Base-by-base conservation (phyloP, 1,140 invertebrate genomes). In the Nasonia longicornis region DNA sequence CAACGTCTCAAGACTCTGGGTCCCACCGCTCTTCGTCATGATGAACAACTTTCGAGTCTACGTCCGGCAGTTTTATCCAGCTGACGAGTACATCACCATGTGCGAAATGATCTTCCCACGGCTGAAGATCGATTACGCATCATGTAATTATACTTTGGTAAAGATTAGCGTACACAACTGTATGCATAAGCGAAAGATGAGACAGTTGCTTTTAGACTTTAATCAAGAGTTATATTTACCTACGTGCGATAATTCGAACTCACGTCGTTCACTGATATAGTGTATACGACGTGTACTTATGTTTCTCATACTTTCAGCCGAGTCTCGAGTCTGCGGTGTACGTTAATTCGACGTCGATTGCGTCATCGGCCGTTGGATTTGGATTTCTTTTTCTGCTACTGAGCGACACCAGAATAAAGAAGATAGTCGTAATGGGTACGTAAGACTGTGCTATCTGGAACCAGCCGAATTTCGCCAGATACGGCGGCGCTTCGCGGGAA, bases 11-110 rank as follows among this genome's bases (percentile, higher is more conserved):
- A 88, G 90, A 80, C 83, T 91, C 11, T 91, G 90, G 90, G 87
- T 91, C 2, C 91, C 91, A 48, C 89, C 90, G n/a, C 84, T 91
- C 48, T 91, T 89, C 84, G 87, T 89, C 69, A 87, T 90, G 52
- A 76, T 91, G 6, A 90, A 88, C 66, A 91, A 91, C 67, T 91
- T 89, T 83, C 84, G 86, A 29, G 71, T 74, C 76, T 82, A 86
- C 3, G 84, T 83, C 29, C 86, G 86, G 82, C 83, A 72, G 4
- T 31, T 81, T 8, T 86, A 85, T 79, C 78, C 82, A 42, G 71
- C 82, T 42, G 85, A 84, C 35, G 83, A 85, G 70, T 83, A 83
- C 35, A 87, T 89, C 29, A 89, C 89, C 7, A 88, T 91, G 77
- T 89, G 89, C 79, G 89, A 91, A 72, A 89, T 89, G 87, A 73